These are phyloP conservation scores for Leptopilina clavipes DNA, from an alignment of 1,140 invertebrate species.

Conservation along the genomic window DNA sequence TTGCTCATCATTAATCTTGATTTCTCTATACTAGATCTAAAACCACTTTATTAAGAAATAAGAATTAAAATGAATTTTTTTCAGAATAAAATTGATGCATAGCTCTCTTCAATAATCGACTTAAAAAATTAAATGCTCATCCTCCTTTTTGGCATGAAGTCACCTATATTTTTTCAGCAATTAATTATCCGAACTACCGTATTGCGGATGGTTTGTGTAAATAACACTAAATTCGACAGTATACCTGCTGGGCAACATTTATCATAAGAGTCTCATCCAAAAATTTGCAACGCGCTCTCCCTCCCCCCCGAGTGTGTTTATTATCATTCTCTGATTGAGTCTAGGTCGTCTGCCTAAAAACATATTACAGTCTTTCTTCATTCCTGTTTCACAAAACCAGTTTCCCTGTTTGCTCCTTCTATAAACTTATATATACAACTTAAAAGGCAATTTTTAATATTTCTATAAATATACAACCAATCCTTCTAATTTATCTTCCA, in stretches of 20 bases:
- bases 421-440: background rate
- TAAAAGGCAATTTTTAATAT: background rate
- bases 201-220: constrained; percentile 18
- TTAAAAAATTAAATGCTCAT: constrained; percentile 4
- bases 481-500: constrained; percentile 15
- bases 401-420: background rate
- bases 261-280: background rate
- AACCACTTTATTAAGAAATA: constrained; percentile 1
- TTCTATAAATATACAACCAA: background rate
- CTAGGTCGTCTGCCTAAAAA: constrained; percentile 24
- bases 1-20: constrained; percentile 15
- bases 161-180: background rate
- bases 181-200: constrained; percentile 30
- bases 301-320: background rate
- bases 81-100: background rate
- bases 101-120: background rate
- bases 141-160: constrained; percentile 2
- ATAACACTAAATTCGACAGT: constrained; percentile 9
- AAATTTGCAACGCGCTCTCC: background rate
- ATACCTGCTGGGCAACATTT: constrained; percentile 19
- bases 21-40: constrained; percentile 1
- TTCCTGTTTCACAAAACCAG: background rate
- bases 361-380: background rate
- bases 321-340: background rate
- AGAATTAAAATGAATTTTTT: constrained; percentile 1